Evolutionary conservation across 2,888 invertebrate genomes (phyloP).

Genomic region (Agrochola macilenta): DNA sequence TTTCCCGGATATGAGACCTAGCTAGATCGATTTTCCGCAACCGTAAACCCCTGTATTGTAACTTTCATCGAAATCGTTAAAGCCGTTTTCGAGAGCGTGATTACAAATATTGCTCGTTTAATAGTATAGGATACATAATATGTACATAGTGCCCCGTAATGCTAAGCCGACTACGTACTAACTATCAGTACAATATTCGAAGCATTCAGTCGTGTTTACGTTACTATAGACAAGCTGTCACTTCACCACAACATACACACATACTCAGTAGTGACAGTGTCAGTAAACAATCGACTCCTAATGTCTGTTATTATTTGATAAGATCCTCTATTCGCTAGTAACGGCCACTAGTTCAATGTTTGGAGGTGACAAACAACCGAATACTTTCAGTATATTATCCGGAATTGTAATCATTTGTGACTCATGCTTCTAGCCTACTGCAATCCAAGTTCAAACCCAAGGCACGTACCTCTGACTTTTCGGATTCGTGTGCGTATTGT

Average conservation of each 20-base stretch:
- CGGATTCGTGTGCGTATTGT: too few relatives aligned
- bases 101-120: too few relatives aligned
- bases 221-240: constrained; percentile 8
- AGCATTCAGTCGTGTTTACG: constrained; percentile 11
- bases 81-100: too few relatives aligned
- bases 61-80: too few relatives aligned
- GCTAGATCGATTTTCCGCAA: too few relatives aligned
- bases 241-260: neutral
- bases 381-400: neutral
- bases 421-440: too few relatives aligned
- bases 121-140: too few relatives aligned
- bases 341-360: neutral
- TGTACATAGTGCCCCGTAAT: neutral
- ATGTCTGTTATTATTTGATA: constrained; percentile 36
- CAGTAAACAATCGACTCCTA: constrained; percentile 2
- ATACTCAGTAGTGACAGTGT: neutral
- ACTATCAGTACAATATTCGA: neutral
- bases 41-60: too few relatives aligned
- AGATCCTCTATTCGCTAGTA: neutral
- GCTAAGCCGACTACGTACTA: neutral
- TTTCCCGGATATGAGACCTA: too few relatives aligned
- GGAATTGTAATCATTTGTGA: neutral
- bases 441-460: too few relatives aligned
- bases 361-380: neutral
- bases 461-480: too few relatives aligned